Evolutionary conservation across 1,140 invertebrate species (phyloP).

Genomic region (Pentalonia nigronervosa): DNA sequence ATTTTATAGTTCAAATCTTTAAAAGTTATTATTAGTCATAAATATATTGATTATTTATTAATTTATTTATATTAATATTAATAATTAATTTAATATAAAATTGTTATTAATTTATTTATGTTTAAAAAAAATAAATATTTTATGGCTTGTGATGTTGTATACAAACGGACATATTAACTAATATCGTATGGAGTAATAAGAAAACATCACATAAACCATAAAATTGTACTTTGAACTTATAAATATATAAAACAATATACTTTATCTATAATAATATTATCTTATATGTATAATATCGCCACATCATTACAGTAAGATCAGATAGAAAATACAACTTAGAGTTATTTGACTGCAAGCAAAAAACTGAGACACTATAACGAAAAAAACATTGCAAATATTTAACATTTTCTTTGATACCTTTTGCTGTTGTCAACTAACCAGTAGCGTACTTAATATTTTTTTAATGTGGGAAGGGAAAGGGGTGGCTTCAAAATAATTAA

Average conservation of each 20-base stretch:
- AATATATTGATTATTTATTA: too few species aligned
- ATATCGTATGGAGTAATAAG: neutral
- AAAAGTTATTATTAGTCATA: neutral
- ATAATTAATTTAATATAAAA: too few species aligned
- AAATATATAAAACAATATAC: neutral
- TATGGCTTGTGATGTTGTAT: neutral
- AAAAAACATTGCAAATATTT: neutral
- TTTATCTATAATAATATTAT: neutral
- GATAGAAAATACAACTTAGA: neutral
- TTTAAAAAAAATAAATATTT: neutral
- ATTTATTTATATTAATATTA: too few species aligned
- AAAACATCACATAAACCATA: neutral
- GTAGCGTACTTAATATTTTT: too few species aligned
- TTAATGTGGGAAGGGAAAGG: too few species aligned
- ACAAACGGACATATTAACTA: neutral
- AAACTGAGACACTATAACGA: neutral
- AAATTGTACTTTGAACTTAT: neutral
- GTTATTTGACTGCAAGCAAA: neutral
- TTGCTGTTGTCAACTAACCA: neutral
- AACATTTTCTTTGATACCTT: neutral
- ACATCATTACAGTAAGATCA: neutral
- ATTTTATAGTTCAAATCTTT: neutral
- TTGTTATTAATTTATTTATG: too few species aligned
- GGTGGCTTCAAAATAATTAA: too few species aligned
- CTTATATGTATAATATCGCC: neutral